Base-by-base conservation (phyloP, 2,888 invertebrate genomes). In the Acanthosoma haemorrhoidale region DNA sequence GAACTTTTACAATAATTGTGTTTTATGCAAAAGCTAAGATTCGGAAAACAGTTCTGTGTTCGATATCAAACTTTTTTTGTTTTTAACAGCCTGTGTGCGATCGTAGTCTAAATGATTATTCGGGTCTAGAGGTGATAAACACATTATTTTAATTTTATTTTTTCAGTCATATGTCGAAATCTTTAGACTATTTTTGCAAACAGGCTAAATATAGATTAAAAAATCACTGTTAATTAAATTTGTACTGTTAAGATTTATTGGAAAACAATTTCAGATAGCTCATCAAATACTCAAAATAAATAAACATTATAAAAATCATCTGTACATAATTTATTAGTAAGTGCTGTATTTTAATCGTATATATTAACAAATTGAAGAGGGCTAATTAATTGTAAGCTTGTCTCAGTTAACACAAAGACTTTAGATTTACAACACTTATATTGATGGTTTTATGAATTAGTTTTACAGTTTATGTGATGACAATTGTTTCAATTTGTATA, bases 111-210 rank as follows among this genome's bases (percentile, higher is more conserved):
- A 51, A 25, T 25, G n/a, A 18, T 51, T 51, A 51, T 51, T 51
- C 29, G n/a, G n/a, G n/a, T 51, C n/a, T 13, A 51, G 29, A 25
- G 51, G n/a, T 25, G 51, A 51, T 25, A 13, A 51, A 21, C 18
- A 43, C 1, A 13, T 51, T 29, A n/a, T 51, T 51, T 51, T 51
- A 25, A 51, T 51, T 51, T 51, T 4, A 51, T 51, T 51, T 51
- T 21, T 25, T 51, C 41, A 25, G 4, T 51, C 5, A 25, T 3
- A n/a, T 16, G 16, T 21, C 18, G 11, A 25, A 25, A 51, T 51
- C 5, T 51, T 51, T 51, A 51, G 51, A 51, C 51, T 51, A 51
- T 25, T 25, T 51, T 51, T 51, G 51, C 51, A 51, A 51, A 51
- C 51, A 25, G 51, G 51, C 51, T 51, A n/a, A 21, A 25, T 51